Percentiles rank a stretch among this genome's conserved stretches.
Conservation (phyloP, 2,888 invertebrate species). For the Amiota communis region DNA sequence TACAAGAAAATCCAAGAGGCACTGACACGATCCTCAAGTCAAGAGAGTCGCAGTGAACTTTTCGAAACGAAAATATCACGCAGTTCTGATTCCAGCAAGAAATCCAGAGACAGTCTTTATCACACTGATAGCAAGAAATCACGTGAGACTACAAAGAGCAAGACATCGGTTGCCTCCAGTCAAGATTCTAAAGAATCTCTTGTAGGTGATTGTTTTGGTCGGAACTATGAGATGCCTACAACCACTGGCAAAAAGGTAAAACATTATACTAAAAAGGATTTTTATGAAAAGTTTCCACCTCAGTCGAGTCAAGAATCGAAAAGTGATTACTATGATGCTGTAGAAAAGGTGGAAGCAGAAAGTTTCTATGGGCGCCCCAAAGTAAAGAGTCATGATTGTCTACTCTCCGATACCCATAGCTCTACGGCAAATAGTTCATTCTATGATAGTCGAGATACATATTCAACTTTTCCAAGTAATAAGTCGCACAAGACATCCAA, state of each 20-base stretch:
- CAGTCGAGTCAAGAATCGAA: slow-evolving; percentile 82
- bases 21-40: slow-evolving; percentile 80
- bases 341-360: slow-evolving; percentile 66
- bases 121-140: slow-evolving; percentile 80
- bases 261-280: slow-evolving; percentile 67
- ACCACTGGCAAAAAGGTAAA: slow-evolving; percentile 73
- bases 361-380: slow-evolving; percentile 67
- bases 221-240: slow-evolving; percentile 75
- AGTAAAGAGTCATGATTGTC: slow-evolving; percentile 77
- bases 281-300: slow-evolving; percentile 74
- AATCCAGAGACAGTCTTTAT: slow-evolving; percentile 78
- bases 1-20: slow-evolving; percentile 81
- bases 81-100: slow-evolving; percentile 80
- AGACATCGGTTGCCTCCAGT: slow-evolving; percentile 77
- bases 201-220: slow-evolving; percentile 69
- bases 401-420: slow-evolving; percentile 75
- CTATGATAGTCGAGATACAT: slow-evolving; percentile 77
- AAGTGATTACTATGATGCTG: slow-evolving; percentile 81
- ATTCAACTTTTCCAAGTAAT: slow-evolving; percentile 79
- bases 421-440: slow-evolving; percentile 72
- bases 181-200: slow-evolving; percentile 81
- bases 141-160: slow-evolving; percentile 78
- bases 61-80: slow-evolving; percentile 80
- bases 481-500: slow-evolving; percentile 76
- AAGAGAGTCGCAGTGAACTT: slow-evolving; percentile 81